Base-by-base conservation (phyloP, 2,888 invertebrate species). In the Lysandra bellargus region DNA sequence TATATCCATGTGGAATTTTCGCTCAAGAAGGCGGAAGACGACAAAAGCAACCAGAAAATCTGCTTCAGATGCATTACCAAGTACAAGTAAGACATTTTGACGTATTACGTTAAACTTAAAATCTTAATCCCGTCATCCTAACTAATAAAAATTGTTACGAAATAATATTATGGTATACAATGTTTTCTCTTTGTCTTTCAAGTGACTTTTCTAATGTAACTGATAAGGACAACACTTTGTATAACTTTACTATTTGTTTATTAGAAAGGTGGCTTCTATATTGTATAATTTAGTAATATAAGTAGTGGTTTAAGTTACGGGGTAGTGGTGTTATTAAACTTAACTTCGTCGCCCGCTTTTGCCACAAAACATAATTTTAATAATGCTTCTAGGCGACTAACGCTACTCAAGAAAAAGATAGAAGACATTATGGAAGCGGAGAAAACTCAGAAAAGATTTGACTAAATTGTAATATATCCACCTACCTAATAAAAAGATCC, bases 401-500 rank as follows among this genome's bases (percentile, higher is more conserved):
- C 85, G 85, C 87, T 81, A 84, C 91, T 93, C 84, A 92, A 89
- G 91, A 80, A 83, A 79, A 88, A 87, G 81, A 87, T 93, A 81
- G 92, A 92, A 86, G 92, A 90, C 80, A 89, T 89, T 82, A 91
- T 92, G 88, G 86, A 91, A 87, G 86, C 88, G 74, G 85, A 86
- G 30, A 79, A 79, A 76, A 83, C 74, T 49, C 44, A 61, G 14
- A 61, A 75, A 12, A 75, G 37, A 74, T 33, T 60, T 61, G 61
- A 74, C 60, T 79, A 79, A 61, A 17, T 44, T 49, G 7, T 49
- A 44, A 49, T 5, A 23, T 23, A 49, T 49, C 9, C 49, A 49
- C 49, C 49, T 49, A 49, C 9, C 0, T 49, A 49, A 49, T 49
- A 49, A 49, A 49, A 57, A 57, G 17, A 57, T 57, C 57, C 14